Evolutionary conservation across 1,140 invertebrate genomes (phyloP), one percentile per base, ranked within the genome.

Genomic region (Goniozus legneri): DNA sequence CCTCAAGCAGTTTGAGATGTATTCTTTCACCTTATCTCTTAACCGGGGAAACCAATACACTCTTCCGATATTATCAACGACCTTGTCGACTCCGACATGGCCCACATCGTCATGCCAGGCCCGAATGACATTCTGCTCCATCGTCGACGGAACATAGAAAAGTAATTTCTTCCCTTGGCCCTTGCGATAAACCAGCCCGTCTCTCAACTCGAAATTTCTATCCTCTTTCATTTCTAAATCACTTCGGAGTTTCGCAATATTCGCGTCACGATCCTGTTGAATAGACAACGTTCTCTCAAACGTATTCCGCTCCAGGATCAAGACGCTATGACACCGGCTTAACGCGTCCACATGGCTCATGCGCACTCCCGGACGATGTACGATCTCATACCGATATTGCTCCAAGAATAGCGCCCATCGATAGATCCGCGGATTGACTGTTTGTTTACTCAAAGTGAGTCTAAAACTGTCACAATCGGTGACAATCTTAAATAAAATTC

Each of bases 91-190:
- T 2, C 42, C 42, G 1, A 24, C 42, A n/a, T 35, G 33, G 3
- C 42, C 19, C 2, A 27, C 1, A 2, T 24, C n/a, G 8, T 27
- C 33, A n/a, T 30, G 14, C n/a, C 27, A 13, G 2, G 40, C 32
- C 2, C 16, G 39, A 2, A 44, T 44, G 2, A 44, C 21, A n/a
- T 35, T 44, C 3, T 19, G 3, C 12, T 44, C 43, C 43, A 44
- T 44, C 1, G 3, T n/a, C 1, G 12, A 4, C 1, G 43, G 34
- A 4, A 44, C 22, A 12, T 44, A 44, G 6, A 44, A 44, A 0
- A 34, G 14, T 12, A 44, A 10, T 22, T 44, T 22, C 3, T 24
- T 15, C 2, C 2, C 24, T 22, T 44, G 22, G 10, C 24, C n/a
- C 19, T 44, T 44, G 0, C 32, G n/a, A 14, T 44, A 35, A 2